Evolutionary conservation across 2,888 invertebrate genomes (phyloP).

Genomic region (Seira musarum): DNA sequence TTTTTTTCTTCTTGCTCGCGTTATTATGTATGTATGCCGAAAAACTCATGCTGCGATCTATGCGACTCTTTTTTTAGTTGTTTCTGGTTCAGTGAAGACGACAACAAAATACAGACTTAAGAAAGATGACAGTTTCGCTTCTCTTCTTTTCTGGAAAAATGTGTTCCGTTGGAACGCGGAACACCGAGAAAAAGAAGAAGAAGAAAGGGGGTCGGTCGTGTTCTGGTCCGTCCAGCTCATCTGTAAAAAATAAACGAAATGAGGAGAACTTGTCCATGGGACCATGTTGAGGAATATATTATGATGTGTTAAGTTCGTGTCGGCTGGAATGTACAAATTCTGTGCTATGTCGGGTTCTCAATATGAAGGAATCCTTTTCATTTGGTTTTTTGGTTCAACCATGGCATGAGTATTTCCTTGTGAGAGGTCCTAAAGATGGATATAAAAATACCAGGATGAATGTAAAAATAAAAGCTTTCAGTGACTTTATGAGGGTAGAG

Average conservation of each 20-base stretch:
- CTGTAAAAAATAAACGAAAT: background rate
- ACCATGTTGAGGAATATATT: background rate
- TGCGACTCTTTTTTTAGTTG: slow-evolving; percentile 32
- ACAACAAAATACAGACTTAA: slow-evolving; percentile 40
- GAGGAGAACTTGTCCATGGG: slow-evolving; percentile 11
- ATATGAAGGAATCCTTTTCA: slow-evolving; percentile 29
- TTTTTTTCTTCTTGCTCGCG: slow-evolving; percentile 3
- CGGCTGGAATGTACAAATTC: slow-evolving; percentile 18
- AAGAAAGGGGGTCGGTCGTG: slow-evolving; percentile 20
- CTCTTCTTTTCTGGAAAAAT: slow-evolving; percentile 30
- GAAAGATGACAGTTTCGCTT: slow-evolving; percentile 51
- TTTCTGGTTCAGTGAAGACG: slow-evolving; percentile 51
- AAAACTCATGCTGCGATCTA: background rate
- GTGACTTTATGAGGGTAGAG: slow-evolving; percentile 3
- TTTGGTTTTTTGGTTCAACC: slow-evolving; percentile 7
- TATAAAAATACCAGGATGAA: slow-evolving; percentile 9
- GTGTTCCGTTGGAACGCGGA: slow-evolving; percentile 13
- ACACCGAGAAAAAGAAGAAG: slow-evolving; percentile 18
- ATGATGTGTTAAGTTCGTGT: slow-evolving; percentile 6
- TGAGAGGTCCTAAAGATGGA: slow-evolving; percentile 1
- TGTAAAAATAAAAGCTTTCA: slow-evolving; percentile 15
- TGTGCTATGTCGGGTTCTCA: too few relatives aligned
- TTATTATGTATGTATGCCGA: background rate
- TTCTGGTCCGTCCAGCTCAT: slow-evolving; percentile 11
- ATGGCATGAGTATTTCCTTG: slow-evolving; percentile 30